Base-by-base conservation (phyloP, 2,797 vertebrate genomes). In the Trematocara caparti region DNA sequence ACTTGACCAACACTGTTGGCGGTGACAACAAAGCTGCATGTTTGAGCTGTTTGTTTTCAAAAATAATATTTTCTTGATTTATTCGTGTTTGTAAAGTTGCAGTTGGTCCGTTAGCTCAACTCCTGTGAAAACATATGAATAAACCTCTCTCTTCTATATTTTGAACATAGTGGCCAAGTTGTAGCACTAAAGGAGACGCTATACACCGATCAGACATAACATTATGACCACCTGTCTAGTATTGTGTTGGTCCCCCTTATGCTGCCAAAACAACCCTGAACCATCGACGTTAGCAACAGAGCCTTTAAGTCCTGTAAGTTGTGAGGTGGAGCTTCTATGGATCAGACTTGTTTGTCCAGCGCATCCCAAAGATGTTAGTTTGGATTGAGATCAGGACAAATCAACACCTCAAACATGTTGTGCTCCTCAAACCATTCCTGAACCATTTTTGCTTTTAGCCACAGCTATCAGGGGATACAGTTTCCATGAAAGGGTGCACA, bases 231-330 rank as follows among this genome's bases (percentile, higher is more conserved):
- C 57, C 10, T 0, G 55, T 34, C 1, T 34, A 59, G 30, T 59
- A 1, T 59, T 59, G 55, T 59, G 55, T 59, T n/a, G 2, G 55
- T 34, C 15, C 57, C 32, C 17, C 32, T 59, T 59, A 7, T 0
- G 32, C 57, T 59, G 57, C 32, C 6, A 59, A 36, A 59, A 59
- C 57, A 36, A 36, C 57, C 17, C 57, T 59, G 57, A 59, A 36
- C 30, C 55, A 34, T n/a, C 3, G 15, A n/a, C 0, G 2, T 59
- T 59, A 59, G 55, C 57, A 59, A 36, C 32, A 0, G 32, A 59
- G 36, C 17, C 32, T 59, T 59, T 0, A 59, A 59, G 57, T 36
- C 57, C 32, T 59, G 32, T 36, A 59, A 59, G 32, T 36, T 36
- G 57, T 7, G 2, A 62, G 32, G 0, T 62, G 17, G 17, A 12